phyloP scores from a whole-genome alignment of 2,888 invertebrate genomes.

The Heptascelio sp. region DNA sequence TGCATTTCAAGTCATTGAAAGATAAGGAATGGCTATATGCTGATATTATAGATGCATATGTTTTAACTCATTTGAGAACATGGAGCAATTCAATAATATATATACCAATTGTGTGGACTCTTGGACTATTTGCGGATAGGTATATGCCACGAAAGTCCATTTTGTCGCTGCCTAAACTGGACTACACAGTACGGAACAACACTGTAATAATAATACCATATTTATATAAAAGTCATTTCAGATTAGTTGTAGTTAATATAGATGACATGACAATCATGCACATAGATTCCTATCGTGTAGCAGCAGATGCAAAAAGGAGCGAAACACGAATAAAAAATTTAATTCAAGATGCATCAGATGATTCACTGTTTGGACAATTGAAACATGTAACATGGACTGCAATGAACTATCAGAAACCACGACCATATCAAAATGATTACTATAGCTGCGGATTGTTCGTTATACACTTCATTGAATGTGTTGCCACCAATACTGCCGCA shows the following conservation, averaged over 20 bases:
- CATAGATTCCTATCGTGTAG: constrained; percentile 3
- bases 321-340: neutral
- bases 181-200: too few species aligned
- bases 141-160: neutral
- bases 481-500: neutral
- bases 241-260: constrained; percentile 9
- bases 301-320: neutral
- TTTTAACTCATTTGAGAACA: too few species aligned
- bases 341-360: neutral
- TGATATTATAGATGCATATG: too few species aligned
- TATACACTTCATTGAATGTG: neutral
- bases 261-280: constrained; percentile 10
- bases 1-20: too few species aligned
- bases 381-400: neutral
- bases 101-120: too few species aligned
- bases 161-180: neutral
- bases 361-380: constrained; percentile 3
- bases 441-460: neutral
- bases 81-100: too few species aligned
- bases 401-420: neutral
- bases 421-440: neutral
- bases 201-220: constrained; percentile 38
- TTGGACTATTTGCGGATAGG: too few species aligned
- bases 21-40: too few species aligned
- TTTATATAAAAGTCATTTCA: constrained; percentile 8